Base-by-base conservation (phyloP, 2,113 vertebrate species). In the Pygoscelis adeliae region DNA sequence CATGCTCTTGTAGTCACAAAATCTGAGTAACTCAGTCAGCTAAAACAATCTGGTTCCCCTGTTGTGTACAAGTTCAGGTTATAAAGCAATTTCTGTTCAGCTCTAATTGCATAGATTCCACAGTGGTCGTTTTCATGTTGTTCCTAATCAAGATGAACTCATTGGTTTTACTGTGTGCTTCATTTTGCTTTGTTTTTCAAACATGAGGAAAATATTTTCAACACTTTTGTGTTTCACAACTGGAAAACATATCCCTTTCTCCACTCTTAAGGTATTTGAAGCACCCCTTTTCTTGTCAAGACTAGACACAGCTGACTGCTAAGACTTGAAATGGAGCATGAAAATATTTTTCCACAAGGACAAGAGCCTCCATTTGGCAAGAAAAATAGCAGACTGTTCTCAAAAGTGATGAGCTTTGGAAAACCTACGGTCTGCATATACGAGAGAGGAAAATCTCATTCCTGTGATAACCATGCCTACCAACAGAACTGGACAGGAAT, bases 11-110 rank as follows among this genome's bases (percentile, higher is more conserved):
- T 38, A 40, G 74, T 92, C 36, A 92, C 82, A 94, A 90, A 95
- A 90, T 78, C 85, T 50, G 70, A 95, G 86, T 29, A 88, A 85
- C 71, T 76, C 85, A 56, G 49, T 62, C 74, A 89, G 77, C 90
- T 86, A 80, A 95, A 96, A 83, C 62, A 21, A 44, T 52, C 53
- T 18, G 38, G 61, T 56, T 88, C 25, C 53, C 36, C 80, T n/a
- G 83, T 46, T 93, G 50, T 86, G 62, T 92, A 72, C 1, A 2
- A 93, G 77, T 79, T 82, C 69, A 91, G 84, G 87, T 95, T 82
- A 89, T 71, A 89, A 89, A 91, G 91, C 84, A 93, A 79, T 82
- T 95, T 91, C 77, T 70, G 82, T 91, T 91, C 80, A 73, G 55
- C 53, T 90, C 53, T 62, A 36, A 62, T 56, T 73, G 83, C 71